These are phyloP conservation scores for Gryon sp. DNA, from an alignment of 1,140 invertebrate genomes.

Conservation along the genomic window DNA sequence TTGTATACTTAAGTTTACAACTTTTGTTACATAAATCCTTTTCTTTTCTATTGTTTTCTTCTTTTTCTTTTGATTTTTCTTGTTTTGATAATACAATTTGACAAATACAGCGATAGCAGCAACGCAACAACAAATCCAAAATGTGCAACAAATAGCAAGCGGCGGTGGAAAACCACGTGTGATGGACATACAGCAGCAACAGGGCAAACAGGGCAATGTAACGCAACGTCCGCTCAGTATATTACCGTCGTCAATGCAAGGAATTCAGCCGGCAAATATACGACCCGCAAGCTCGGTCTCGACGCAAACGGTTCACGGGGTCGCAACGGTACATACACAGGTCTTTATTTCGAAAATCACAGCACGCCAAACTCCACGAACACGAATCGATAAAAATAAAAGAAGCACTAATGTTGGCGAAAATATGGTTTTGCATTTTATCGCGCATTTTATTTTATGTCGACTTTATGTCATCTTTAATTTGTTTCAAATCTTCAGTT, in stretches of 20 bases:
- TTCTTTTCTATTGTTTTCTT: too few relatives aligned
- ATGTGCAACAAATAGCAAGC: conserved; percentile 75
- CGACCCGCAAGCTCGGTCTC: conserved; percentile 88
- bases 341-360: conserved; percentile 54
- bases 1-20: too few relatives aligned
- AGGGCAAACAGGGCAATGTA: conserved; percentile 78
- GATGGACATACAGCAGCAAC: conserved; percentile 80
- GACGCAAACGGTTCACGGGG: conserved; percentile 86
- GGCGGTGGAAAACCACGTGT: conserved; percentile 77
- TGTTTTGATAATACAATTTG: too few relatives aligned
- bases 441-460: too few relatives aligned
- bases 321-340: conserved; percentile 79
- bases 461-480: too few relatives aligned
- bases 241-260: conserved; percentile 81
- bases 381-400: neutral
- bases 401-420: neutral
- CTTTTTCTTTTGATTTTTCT: too few relatives aligned
- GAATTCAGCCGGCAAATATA: conserved; percentile 80
- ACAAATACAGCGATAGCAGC: conserved; percentile 72
- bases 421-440: neutral
- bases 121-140: conserved; percentile 80
- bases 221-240: conserved; percentile 83
- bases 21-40: too few relatives aligned
- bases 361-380: conserved; percentile 4
- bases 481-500: too few relatives aligned